Percentiles rank a stretch among this genome's conserved stretches.
phyloP scores from a whole-genome alignment of 2,888 invertebrate genomes.

The Harpalus rubripes region DNA sequence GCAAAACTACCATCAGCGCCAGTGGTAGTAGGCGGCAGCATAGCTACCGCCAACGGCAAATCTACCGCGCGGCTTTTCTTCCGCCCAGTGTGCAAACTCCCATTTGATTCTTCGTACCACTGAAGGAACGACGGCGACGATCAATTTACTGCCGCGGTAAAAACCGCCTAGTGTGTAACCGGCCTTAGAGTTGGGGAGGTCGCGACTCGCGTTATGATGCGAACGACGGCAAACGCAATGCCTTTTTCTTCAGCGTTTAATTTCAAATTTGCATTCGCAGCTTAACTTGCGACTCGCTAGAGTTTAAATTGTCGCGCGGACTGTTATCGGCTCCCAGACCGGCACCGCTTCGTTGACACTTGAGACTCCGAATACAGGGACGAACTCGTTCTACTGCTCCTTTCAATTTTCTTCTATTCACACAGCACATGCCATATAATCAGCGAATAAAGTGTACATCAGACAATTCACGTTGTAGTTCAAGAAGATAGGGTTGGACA shows the following conservation, averaged over 20 bases:
- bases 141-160: too few relatives aligned
- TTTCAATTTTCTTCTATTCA: not conserved
- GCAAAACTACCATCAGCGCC: too few relatives aligned
- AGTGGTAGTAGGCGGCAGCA: too few relatives aligned
- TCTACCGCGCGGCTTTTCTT: too few relatives aligned
- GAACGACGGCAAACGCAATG: slow-evolving; percentile 46
- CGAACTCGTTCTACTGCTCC: slow-evolving; percentile 39
- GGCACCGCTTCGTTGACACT: slow-evolving; percentile 59
- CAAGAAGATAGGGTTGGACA: not conserved
- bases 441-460: not conserved
- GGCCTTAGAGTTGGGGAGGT: slow-evolving; percentile 17
- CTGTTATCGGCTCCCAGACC: slow-evolving; percentile 58
- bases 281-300: slow-evolving; percentile 59
- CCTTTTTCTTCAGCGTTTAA: slow-evolving; percentile 66
- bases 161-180: too few relatives aligned
- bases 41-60: too few relatives aligned
- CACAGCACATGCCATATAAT: not conserved
- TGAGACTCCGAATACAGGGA: slow-evolving; percentile 33
- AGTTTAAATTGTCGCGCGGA: slow-evolving; percentile 61
- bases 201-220: slow-evolving; percentile 47
- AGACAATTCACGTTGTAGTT: not conserved
- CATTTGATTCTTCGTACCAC: too few relatives aligned
- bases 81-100: too few relatives aligned
- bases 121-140: too few relatives aligned
- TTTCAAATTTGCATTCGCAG: slow-evolving; percentile 67